Percentiles rank a stretch among this genome's conserved stretches.
Conservation (phyloP, 1,140 invertebrate species). For the Anagrus nilaparvatae region DNA sequence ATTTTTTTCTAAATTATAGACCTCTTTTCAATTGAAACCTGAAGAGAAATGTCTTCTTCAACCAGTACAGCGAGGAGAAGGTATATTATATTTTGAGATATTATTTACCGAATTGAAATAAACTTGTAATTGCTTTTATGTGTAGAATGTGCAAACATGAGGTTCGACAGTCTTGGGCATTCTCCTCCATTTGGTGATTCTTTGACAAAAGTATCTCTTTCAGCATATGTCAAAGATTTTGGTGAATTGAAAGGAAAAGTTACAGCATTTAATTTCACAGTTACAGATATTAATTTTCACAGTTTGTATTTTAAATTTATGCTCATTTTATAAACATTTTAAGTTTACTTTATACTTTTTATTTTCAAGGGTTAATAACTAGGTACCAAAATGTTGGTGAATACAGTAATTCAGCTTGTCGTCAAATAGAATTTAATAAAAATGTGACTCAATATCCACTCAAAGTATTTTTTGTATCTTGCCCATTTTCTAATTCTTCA, state of each 20-base stretch:
- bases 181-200: constrained; percentile 12
- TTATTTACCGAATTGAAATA: constrained; percentile 1
- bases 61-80: constrained; percentile 20
- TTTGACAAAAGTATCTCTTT: constrained; percentile 23
- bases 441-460: constrained; percentile 14
- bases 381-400: constrained; percentile 29
- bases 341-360: not conserved
- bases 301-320: constrained; percentile 25
- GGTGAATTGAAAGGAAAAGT: constrained; percentile 12
- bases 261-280: constrained; percentile 34
- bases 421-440: constrained; percentile 20
- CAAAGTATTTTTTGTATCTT: constrained; percentile 27
- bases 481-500: constrained; percentile 24
- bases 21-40: constrained; percentile 7
- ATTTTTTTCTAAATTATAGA: constrained; percentile 21
- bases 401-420: constrained; percentile 22
- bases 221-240: constrained; percentile 24
- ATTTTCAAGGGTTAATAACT: constrained; percentile 23
- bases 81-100: constrained; percentile 17
- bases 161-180: constrained; percentile 23
- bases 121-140: not conserved
- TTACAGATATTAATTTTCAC: constrained; percentile 25
- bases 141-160: constrained; percentile 26
- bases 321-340: not conserved
- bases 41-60: constrained; percentile 24